Evolutionary conservation across 2,888 invertebrate genomes (phyloP).

Genomic region (Pharmacophagus antenor): DNA sequence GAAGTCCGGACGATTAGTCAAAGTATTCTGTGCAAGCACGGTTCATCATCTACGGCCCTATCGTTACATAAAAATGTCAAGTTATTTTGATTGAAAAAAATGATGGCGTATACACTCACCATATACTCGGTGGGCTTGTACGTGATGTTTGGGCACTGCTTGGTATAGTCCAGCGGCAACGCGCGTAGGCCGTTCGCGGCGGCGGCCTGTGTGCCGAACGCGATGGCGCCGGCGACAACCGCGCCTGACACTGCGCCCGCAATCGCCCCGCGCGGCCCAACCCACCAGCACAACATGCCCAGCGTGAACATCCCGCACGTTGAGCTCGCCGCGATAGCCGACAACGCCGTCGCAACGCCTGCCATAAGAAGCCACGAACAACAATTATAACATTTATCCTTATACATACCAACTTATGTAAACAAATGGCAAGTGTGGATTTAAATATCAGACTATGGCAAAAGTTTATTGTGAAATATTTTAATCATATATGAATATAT

Average conservation of each 20-base stretch:
- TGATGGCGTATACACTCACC: slow-evolving; percentile 47
- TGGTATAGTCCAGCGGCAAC: slow-evolving; percentile 57
- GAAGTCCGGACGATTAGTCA: no score
- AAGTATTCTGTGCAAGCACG: no score
- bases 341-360: slow-evolving; percentile 86
- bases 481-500: no score
- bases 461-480: no score
- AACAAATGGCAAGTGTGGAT: no score
- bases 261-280: slow-evolving; percentile 84
- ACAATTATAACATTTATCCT: no score
- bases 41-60: no score
- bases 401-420: not conserved
- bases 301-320: slow-evolving; percentile 91
- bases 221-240: slow-evolving; percentile 82
- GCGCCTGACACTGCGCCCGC: slow-evolving; percentile 82
- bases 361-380: not conserved
- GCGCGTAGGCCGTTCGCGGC: slow-evolving; percentile 81
- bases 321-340: slow-evolving; percentile 91
- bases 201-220: slow-evolving; percentile 85
- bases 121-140: slow-evolving; percentile 56
- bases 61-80: no score
- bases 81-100: no score
- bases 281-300: slow-evolving; percentile 91
- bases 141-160: slow-evolving; percentile 55
- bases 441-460: no score